Conservation (phyloP, 2,113 vertebrate species). For the Peromyscus leucopus region DNA sequence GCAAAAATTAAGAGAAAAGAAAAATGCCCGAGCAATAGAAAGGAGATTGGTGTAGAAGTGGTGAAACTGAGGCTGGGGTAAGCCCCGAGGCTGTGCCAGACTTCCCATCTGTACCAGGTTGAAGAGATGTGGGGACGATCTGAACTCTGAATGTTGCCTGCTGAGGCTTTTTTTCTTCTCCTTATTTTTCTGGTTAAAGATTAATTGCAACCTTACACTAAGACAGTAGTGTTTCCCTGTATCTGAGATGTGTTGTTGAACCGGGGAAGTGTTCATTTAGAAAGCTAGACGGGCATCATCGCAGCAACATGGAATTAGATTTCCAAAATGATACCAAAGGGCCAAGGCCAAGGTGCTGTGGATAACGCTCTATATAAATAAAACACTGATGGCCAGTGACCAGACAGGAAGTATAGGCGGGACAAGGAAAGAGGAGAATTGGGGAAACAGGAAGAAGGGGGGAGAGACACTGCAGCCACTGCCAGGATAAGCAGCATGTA, state of each 20-base stretch:
- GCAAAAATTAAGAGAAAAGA: neutral
- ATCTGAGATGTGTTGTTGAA: neutral
- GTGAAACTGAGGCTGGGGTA: neutral
- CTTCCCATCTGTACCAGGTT: neutral
- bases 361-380: no score
- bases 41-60: neutral
- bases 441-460: no score
- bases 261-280: neutral
- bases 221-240: neutral
- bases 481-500: no score
- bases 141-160: conserved; percentile 14
- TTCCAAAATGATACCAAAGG: neutral
- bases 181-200: conserved; percentile 11
- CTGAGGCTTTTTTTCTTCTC: neutral
- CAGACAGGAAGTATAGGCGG: no score
- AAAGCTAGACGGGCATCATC: neutral
- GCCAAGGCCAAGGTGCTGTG: neutral
- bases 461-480: no score
- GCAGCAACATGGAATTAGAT: neutral
- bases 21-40: neutral
- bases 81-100: neutral
- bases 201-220: neutral
- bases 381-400: no score
- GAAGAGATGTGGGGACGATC: neutral
- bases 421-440: no score